Conservation (phyloP, 2,888 invertebrate genomes). For the Lasius fuliginosus region DNA sequence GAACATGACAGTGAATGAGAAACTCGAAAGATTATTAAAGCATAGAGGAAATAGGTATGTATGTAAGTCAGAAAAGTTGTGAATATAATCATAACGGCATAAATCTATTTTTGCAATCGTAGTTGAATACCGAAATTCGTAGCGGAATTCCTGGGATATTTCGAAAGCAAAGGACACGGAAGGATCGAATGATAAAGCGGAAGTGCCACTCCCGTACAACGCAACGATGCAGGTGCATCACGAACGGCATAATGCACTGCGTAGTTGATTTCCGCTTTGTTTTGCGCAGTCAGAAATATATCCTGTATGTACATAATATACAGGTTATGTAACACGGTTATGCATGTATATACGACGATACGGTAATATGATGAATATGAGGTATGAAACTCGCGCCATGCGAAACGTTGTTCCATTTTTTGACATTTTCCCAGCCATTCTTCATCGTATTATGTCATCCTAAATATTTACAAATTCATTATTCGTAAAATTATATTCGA, state of each 20-base stretch:
- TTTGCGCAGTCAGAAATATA: constrained; percentile 40
- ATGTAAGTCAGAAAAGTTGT: constrained; percentile 27
- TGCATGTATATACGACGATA: background rate
- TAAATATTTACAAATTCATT: background rate
- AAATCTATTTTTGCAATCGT: constrained; percentile 44
- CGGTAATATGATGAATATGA: constrained; percentile 32
- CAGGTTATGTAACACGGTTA: constrained; percentile 7
- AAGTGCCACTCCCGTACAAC: constrained; percentile 27
- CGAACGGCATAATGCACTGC: constrained; percentile 43
- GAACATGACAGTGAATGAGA: constrained; percentile 27
- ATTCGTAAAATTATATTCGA: constrained; percentile 14
- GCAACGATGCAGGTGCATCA: constrained; percentile 48
- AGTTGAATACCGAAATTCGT: constrained; percentile 12
- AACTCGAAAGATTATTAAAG: constrained; percentile 31
- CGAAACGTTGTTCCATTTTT: constrained; percentile 26
- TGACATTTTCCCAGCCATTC: constrained; percentile 8
- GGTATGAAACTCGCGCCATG: constrained; percentile 5
- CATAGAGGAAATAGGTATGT: background rate
- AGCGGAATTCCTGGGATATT: constrained; percentile 38
- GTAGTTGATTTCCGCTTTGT: constrained; percentile 47
- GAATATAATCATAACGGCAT: constrained; percentile 37
- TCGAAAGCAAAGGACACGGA: constrained; percentile 27
- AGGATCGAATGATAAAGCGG: constrained; percentile 39
- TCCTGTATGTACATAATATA: constrained; percentile 6
- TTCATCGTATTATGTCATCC: constrained; percentile 1